Evolutionary conservation across 2,113 vertebrate genomes (phyloP), one percentile per base, ranked within the genome.

Genomic region (Proterorhinus semilunaris): DNA sequence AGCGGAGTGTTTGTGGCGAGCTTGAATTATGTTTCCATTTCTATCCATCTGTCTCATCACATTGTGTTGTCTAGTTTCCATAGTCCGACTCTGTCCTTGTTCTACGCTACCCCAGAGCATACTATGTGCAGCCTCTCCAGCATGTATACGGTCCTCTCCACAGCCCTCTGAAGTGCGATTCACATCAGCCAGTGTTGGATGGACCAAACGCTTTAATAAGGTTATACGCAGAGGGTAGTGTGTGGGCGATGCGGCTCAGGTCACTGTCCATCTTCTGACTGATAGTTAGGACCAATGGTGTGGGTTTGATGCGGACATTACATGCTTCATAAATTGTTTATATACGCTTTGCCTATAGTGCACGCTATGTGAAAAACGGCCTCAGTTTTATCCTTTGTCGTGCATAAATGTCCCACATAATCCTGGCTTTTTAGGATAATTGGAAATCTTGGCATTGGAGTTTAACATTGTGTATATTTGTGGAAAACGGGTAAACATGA

Each of bases 181-280:
- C 69, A 74, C 75, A 62, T 80, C 77, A 72, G 67, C 81, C 52
- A 76, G 61, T 78, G 72, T 72, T 46, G 36, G 71, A 79, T 85
- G 69, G 65, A 71, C 68, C 82, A 75, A 88, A 83, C 82, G 85
- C 86, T 85, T 84, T 89, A 91, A 91, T 90, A 91, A 86, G 88
- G 89, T 90, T 86, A 83, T 44, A 72, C 27, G 42, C 72, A 75
- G 72, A 77, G 87, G 91, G 88, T 90, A 86, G 82, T 76, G 67
- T 76, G 45, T 45, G 58, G 47, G 53, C 74, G 57, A 17, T 55
- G 6, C 58, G 47, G 55, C 49, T 68, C 52, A 75, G 74, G 58
- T 80, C 76, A 79, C 55, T 12, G 54, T 80, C 66, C 10, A n/a
- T 76, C 69, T 71, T 75, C 62, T 71, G 46, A 45, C 55, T 83